A percentile compares a stretch with the other conserved stretches of the same genome.
Evolutionary conservation across 2,797 vertebrate genomes (phyloP).

Genomic region (Pseudomugil tenellus): DNA sequence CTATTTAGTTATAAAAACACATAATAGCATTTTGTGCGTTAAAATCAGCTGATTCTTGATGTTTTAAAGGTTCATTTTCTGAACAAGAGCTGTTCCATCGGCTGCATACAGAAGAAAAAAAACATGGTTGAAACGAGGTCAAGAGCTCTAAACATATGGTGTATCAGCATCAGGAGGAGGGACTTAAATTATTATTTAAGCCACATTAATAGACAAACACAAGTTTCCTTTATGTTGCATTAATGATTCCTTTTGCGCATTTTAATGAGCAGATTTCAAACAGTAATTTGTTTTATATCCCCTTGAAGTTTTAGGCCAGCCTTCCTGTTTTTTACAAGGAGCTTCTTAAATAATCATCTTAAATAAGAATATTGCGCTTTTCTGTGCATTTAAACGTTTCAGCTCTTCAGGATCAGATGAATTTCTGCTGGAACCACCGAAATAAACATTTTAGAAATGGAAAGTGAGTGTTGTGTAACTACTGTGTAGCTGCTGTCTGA

Average conservation of each 20-base stretch:
- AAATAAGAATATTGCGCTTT: no score
- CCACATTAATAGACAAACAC: constrained; percentile 37
- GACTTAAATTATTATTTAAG: constrained; percentile 53
- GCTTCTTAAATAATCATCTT: no score
- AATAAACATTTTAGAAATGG: no score
- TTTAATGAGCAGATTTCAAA: not conserved
- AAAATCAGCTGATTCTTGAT: constrained; percentile 14
- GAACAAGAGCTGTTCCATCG: not conserved
- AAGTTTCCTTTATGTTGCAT: constrained; percentile 14
- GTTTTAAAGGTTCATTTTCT: not conserved
- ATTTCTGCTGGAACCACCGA: not conserved
- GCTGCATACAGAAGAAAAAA: constrained; percentile 26
- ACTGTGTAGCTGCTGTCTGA: no score
- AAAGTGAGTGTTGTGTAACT: no score
- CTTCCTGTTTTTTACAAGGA: not conserved
- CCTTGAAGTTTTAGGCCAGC: not conserved
- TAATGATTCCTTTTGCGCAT: constrained; percentile 19
- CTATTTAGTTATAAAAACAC: not conserved
- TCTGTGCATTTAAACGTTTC: not conserved
- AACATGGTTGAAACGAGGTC: constrained; percentile 52
- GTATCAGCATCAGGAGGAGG: constrained; percentile 31
- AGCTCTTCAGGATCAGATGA: not conserved
- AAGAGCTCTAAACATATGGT: constrained; percentile 52
- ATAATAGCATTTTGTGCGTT: constrained; percentile 8
- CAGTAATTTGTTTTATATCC: not conserved